Conservation (phyloP, 2,113 vertebrate species). For the Phalacrocorax aristotelis region DNA sequence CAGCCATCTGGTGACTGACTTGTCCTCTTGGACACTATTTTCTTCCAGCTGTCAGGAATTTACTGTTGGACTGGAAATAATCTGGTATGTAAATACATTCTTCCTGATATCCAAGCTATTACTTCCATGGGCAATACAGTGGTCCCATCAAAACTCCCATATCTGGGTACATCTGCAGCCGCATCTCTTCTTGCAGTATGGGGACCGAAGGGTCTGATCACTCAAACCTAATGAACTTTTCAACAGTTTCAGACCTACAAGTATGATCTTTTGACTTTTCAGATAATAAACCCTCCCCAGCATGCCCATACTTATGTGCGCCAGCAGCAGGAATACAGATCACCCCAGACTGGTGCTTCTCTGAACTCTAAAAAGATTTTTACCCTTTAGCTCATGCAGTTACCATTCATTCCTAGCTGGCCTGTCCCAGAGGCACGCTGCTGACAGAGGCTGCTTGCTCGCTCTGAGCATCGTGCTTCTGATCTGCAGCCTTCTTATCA, state of each 20-base stretch:
- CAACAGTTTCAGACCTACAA: not conserved
- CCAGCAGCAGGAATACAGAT: not conserved
- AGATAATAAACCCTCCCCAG: not conserved
- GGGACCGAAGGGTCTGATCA: not conserved
- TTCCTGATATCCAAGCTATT: not conserved
- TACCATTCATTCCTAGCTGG: not conserved
- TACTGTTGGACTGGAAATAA: conserved; percentile 37
- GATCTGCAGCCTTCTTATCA: not conserved
- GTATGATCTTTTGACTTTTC: not conserved
- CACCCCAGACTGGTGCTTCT: not conserved
- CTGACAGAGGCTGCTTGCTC: not conserved
- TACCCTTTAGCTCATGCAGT: not conserved
- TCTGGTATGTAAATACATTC: conserved; percentile 56
- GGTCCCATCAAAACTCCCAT: not conserved
- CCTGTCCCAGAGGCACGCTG: not conserved
- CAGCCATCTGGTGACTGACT: conserved; percentile 43
- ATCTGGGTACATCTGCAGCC: not conserved
- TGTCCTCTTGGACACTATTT: conserved; percentile 44
- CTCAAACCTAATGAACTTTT: not conserved
- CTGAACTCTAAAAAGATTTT: not conserved
- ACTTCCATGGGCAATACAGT: not conserved
- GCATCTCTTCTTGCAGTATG: not conserved
- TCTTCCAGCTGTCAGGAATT: conserved; percentile 52
- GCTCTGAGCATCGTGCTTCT: not conserved
- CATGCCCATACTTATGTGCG: not conserved